These are phyloP conservation scores for Sebastiscus tertius DNA, from an alignment of 2,797 vertebrate species.

Conservation along the genomic window DNA sequence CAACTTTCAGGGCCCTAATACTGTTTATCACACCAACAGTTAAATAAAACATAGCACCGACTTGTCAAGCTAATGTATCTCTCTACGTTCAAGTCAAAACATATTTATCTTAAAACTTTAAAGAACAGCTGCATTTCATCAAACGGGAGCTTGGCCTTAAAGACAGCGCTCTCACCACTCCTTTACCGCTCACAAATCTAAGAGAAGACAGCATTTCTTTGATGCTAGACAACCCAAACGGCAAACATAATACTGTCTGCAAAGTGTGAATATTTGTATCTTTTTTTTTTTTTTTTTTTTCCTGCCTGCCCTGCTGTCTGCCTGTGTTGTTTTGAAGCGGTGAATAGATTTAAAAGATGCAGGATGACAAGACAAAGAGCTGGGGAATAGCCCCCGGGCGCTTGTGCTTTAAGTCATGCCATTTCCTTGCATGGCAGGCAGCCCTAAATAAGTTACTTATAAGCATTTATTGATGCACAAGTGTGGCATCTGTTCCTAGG, in stretches of 20 bases:
- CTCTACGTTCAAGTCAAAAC: slow-evolving; percentile 67
- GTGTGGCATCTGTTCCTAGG: slow-evolving; percentile 85
- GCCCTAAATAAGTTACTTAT: slow-evolving; percentile 89
- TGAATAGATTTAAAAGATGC: slow-evolving; percentile 87
- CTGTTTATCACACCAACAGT: slow-evolving; percentile 37
- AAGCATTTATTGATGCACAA: slow-evolving; percentile 88
- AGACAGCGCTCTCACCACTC: slow-evolving; percentile 56
- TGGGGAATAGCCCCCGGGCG: slow-evolving; percentile 77
- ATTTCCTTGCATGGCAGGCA: slow-evolving; percentile 87
- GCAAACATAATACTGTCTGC: slow-evolving; percentile 79
- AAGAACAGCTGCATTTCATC: slow-evolving; percentile 75
- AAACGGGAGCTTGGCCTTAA: slow-evolving; percentile 75
- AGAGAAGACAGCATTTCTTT: slow-evolving; percentile 74
- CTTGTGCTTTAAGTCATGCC: slow-evolving; percentile 86
- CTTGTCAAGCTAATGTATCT: slow-evolving; percentile 74
- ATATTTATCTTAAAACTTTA: slow-evolving; percentile 81
- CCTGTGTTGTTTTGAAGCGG: slow-evolving; percentile 82
- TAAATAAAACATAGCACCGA: slow-evolving; percentile 63
- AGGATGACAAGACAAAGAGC: slow-evolving; percentile 88
- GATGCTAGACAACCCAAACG: slow-evolving; percentile 75
- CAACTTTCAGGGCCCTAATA: slow-evolving; percentile 29
- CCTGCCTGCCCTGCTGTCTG: slow-evolving; percentile 79
- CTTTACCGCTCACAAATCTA: slow-evolving; percentile 71
- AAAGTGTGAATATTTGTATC: slow-evolving; percentile 84
- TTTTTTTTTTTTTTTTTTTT: slow-evolving; percentile 58